Evolutionary conservation across 2,888 invertebrate species (phyloP), one percentile per base, ranked within the genome.

Genomic region (Dicranocentrus wangi): DNA sequence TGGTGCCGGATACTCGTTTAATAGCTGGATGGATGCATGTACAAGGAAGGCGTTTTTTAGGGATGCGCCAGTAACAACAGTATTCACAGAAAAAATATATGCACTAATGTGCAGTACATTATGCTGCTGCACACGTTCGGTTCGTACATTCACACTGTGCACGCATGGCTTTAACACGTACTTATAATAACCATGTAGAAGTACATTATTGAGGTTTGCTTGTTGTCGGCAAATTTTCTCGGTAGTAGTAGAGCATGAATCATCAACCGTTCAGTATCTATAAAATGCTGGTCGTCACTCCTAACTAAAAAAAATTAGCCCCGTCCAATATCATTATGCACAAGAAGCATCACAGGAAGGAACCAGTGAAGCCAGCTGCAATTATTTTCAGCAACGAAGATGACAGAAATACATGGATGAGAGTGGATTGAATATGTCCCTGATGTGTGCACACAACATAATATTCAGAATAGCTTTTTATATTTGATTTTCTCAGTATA

Each of bases 51-150:
- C 63, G 72, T n/a, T 51, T 73, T 71, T 73, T 73, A 63, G 63
- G 51, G 63, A 63, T 73, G 72, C 72, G 63, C 72, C 72, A 73
- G 72, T 73, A 73, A 73, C 72, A 73, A 63, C 51, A 55, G 8
- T 27, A 58, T 43, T 60, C 58, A 43, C 42, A 43, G 60, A 39
- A 71, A 60, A 13, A 60, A 73, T 63, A 73, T 73, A n/a, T n/a
- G n/a, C n/a, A n/a, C n/a, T n/a, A n/a, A n/a, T n/a, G n/a, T n/a
- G n/a, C n/a, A n/a, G 72, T 73, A 63, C 72, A 73, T 73, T 63
- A 63, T 47, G n/a, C n/a, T 66, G 13, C 65, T 23, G 21, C 23
- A 17, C 17, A 7, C 21, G 32, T 28, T 19, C 63, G 7, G 47
- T n/a, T 15, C n/a, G 17, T 13, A n/a, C 7, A 32, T 60, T 27